phyloP scores from a whole-genome alignment of 2,113 vertebrate genomes.

The Peromyscus maniculatus region DNA sequence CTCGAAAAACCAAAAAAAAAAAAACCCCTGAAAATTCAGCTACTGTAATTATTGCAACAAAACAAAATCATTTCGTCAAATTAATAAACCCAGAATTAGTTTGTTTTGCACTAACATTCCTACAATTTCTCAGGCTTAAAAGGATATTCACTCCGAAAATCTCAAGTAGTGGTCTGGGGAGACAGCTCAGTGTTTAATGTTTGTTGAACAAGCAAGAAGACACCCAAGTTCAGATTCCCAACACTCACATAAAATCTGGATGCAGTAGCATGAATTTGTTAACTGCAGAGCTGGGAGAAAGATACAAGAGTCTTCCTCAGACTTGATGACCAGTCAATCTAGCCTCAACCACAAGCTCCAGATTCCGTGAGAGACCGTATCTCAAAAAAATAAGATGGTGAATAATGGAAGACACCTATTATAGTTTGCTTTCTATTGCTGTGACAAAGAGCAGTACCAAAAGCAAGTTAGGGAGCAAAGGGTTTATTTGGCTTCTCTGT shows the following conservation, averaged over 20 bases:
- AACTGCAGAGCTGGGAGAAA: neutral
- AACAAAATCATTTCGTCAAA: conserved; percentile 41
- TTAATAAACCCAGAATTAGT: conserved; percentile 32
- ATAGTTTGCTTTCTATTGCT: neutral
- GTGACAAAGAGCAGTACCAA: neutral
- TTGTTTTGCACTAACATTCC: neutral
- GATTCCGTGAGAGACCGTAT: neutral
- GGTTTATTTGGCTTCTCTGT: neutral
- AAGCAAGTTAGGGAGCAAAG: neutral
- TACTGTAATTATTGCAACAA: conserved; percentile 43
- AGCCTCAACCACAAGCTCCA: neutral
- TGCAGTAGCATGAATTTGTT: neutral
- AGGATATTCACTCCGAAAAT: neutral
- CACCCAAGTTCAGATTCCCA: neutral
- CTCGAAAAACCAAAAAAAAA: too few relatives aligned
- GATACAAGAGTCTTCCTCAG: neutral
- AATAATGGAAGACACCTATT: neutral
- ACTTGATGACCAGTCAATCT: neutral
- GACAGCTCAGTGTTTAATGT: neutral
- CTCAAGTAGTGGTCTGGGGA: neutral
- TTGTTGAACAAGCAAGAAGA: neutral
- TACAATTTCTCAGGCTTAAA: neutral
- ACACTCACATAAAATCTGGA: neutral
- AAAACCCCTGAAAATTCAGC: neutral
- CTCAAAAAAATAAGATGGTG: neutral